Conservation (phyloP, 2,888 invertebrate species). For the Thalpophila matura region DNA sequence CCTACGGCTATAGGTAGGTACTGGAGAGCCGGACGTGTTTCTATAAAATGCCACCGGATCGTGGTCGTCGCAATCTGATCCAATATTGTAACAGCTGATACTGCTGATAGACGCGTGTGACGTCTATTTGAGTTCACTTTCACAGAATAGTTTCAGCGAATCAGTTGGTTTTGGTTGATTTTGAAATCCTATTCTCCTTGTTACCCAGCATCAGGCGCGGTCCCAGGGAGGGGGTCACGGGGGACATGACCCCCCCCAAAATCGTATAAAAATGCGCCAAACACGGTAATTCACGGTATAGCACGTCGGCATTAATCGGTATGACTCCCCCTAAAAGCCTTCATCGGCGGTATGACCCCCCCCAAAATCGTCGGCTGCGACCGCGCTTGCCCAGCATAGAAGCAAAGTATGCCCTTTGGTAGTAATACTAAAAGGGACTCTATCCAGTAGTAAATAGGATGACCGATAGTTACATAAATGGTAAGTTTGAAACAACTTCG, state of each 20-base stretch:
- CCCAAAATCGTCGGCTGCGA: too few relatives aligned
- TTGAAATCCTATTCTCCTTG: not conserved
- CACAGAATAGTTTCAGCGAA: not conserved
- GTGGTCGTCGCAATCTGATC: conserved; percentile 6
- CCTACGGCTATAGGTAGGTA: not conserved
- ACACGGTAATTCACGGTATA: too few relatives aligned
- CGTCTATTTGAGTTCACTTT: conserved; percentile 4
- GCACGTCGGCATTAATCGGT: too few relatives aligned
- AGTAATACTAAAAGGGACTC: not conserved
- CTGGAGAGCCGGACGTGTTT: conserved; percentile 13
- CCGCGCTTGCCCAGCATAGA: too few relatives aligned
- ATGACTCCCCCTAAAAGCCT: too few relatives aligned
- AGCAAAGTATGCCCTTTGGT: not conserved
- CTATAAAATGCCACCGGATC: conserved; percentile 34
- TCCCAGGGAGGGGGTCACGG: too few relatives aligned
- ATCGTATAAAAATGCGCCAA: too few relatives aligned
- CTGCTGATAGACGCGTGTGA: not conserved
- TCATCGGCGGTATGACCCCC: too few relatives aligned
- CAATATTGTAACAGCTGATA: conserved; percentile 18
- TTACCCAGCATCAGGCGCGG: too few relatives aligned
- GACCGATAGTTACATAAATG: conserved; percentile 3
- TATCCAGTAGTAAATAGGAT: not conserved
- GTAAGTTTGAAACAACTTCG: conserved; percentile 23
- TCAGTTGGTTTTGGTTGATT: not conserved
- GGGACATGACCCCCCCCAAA: too few relatives aligned